Base-by-base conservation (phyloP, 2,113 vertebrate genomes). In the Puma concolor region DNA sequence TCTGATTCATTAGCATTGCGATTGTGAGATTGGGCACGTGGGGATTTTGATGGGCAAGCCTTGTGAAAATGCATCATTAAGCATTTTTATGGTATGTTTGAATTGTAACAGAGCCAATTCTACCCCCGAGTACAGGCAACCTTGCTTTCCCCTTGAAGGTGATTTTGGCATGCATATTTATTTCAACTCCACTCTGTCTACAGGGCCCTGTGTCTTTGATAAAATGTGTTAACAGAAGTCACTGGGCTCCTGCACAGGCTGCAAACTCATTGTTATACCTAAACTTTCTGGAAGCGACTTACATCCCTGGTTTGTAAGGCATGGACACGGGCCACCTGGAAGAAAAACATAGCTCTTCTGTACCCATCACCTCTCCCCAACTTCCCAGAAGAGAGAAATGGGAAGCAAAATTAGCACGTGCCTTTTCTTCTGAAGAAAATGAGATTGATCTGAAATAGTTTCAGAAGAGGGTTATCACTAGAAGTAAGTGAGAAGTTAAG, bases 51-150 rank as follows among this genome's bases (percentile, higher is more conserved):
- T 90, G 69, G 90, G 69, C 52, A 84, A 94, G 41, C 13, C 83
- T 95, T 76, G 57, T 94, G 90, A 95, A 96, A 97, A 98, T 15
- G 69, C 86, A 95, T 94, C 93, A 97, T 97, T 95, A 97, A 97
- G 48, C 76, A 97, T 96, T 97, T 97, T 97, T 97, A 97, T 94
- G 92, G 29, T 80, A 67, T 91, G 88, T 97, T 97, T 97, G 91
- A 96, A 91, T 97, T 98, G 93, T 86, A 96, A 97, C 66, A 63
- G 91, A 97, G 94, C 97, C 97, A 97, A 79, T 88, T 96, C 94
- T 41, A 48, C 31, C 85, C 67, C 82, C 63, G 77, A 95, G 83
- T 57, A 54, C 72, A 91, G 94, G 91, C 77, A 96, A 97, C 95
- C 95, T 97, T 97, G 76, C 36, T 90, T 41, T 96, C 72, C 41